phyloP scores from a whole-genome alignment of 1,140 invertebrate species.

The Nixonia krombeini region DNA sequence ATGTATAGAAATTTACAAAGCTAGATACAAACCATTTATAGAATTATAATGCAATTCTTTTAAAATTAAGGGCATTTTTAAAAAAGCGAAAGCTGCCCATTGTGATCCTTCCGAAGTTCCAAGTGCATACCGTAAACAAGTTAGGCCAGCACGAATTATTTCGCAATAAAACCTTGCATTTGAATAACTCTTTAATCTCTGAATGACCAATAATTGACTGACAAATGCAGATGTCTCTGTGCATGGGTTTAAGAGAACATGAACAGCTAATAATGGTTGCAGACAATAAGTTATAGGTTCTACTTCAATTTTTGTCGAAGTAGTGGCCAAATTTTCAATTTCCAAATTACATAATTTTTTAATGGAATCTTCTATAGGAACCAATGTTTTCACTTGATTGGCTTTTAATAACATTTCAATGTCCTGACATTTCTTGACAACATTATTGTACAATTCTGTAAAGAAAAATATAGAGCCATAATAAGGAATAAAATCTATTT shows the following conservation, averaged over 20 bases:
- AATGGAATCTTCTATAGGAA: constrained; percentile 75
- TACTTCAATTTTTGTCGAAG: constrained; percentile 71
- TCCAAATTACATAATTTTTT: constrained; percentile 76
- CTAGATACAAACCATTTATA: constrained; percentile 55
- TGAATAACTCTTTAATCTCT: constrained; percentile 83
- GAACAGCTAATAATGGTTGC: constrained; percentile 81
- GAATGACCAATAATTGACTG: constrained; percentile 85
- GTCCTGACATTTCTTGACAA: constrained; percentile 82
- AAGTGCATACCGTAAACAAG: constrained; percentile 87
- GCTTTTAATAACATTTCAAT: constrained; percentile 76
- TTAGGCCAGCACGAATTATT: constrained; percentile 88
- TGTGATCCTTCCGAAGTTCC: constrained; percentile 85
- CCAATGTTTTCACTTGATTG: constrained; percentile 73
- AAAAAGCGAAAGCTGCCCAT: constrained; percentile 94
- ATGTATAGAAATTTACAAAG: constrained; percentile 5
- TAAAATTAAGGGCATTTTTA: constrained; percentile 88
- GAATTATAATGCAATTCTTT: constrained; percentile 77
- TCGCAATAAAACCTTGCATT: constrained; percentile 86
- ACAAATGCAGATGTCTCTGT: constrained; percentile 84
- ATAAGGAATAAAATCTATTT: constrained; percentile 13
- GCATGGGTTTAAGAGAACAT: constrained; percentile 82
- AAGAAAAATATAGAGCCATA: constrained; percentile 10
- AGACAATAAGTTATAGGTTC: constrained; percentile 82
- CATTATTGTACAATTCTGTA: constrained; percentile 77
- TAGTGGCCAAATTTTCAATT: constrained; percentile 74